Base-by-base conservation (phyloP, 2,888 invertebrate genomes). In the Malacosoma neustria region DNA sequence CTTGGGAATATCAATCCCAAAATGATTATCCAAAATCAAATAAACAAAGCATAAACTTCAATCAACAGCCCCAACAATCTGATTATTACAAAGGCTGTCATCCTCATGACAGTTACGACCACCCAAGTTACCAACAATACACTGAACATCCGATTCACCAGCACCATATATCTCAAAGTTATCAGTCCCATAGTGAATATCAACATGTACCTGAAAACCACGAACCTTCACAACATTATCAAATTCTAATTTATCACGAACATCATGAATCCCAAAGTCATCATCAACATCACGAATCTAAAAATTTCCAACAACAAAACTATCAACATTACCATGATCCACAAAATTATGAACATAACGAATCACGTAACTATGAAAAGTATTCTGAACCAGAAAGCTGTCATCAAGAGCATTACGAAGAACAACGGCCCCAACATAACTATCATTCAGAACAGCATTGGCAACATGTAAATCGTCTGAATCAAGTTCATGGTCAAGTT, bases 1-100 rank as follows among this genome's bases (percentile, higher is more conserved):
- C 62, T 11, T 79, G 77, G 79, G 66, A 74, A 37, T 65, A 73
- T 47, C 62, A 59, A 38, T 44, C 51, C 13, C 53, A 55, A 39
- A 42, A 56, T 35, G 34, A 54, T 35, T 45, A 41, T 35, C 22
- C 45, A 48, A 36, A 46, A 38, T 43, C 39, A 43, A 44, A 52
- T 35, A 43, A 11, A 12, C 22, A 4, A 5, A 22, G 3, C 6
- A 3, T 22, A 9, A 9, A 9, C 22, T 9, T 7, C 22, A 7
- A 22, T 22, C 29, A 32, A 34, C 14, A 38, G 13, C 2, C 13
- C 12, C 11, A 30, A 13, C 43, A 43, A 15, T 22, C 31, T 11
- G 22, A 35, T n/a, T 36, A 5, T 7, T 22, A 37, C 7, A 34
- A 40, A 13, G 34, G 36, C 11, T 14, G 37, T 14, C 13, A 33